These are phyloP conservation scores for Itoplectis maculator DNA, from an alignment of 2,888 invertebrate species.

Conservation along the genomic window DNA sequence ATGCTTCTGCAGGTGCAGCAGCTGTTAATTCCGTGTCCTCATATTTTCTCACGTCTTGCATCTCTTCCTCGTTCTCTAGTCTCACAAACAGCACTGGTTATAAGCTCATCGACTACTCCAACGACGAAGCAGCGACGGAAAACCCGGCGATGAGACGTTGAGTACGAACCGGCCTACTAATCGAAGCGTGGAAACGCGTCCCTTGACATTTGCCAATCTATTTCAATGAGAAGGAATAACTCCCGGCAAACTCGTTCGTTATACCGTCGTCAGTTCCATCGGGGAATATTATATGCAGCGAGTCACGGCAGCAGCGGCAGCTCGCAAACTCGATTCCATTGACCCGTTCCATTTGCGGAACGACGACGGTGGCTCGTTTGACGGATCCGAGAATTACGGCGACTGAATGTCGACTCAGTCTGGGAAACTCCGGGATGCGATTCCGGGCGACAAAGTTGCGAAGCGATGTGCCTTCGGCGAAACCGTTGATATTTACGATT, in stretches of 20 bases:
- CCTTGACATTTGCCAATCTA: constrained; percentile 45
- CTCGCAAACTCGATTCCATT: constrained; percentile 20
- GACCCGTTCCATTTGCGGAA: constrained; percentile 29
- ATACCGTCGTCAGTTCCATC: constrained; percentile 9
- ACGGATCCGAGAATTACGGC: background rate
- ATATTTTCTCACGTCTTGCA: constrained; percentile 34
- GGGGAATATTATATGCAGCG: constrained; percentile 1
- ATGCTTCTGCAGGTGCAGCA: too few relatives aligned
- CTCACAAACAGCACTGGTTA: too few relatives aligned
- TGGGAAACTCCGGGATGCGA: background rate
- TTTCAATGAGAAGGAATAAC: constrained; percentile 36
- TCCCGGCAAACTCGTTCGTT: constrained; percentile 14
- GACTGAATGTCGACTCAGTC: background rate
- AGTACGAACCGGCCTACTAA: constrained; percentile 67
- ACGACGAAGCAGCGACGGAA: constrained; percentile 33
- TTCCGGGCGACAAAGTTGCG: constrained; percentile 29
- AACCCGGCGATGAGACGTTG: constrained; percentile 61
- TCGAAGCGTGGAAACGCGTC: constrained; percentile 37
- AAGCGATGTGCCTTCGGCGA: background rate
- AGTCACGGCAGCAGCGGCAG: background rate
- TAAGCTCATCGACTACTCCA: too few relatives aligned
- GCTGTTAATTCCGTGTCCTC: constrained; percentile 44
- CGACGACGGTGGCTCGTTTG: background rate
- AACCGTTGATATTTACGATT: constrained; percentile 24
- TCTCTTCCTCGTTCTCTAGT: constrained; percentile 30